Evolutionary conservation across 2,113 vertebrate species (phyloP).

Genomic region (Sinocyclocheilus anshuiensis): DNA sequence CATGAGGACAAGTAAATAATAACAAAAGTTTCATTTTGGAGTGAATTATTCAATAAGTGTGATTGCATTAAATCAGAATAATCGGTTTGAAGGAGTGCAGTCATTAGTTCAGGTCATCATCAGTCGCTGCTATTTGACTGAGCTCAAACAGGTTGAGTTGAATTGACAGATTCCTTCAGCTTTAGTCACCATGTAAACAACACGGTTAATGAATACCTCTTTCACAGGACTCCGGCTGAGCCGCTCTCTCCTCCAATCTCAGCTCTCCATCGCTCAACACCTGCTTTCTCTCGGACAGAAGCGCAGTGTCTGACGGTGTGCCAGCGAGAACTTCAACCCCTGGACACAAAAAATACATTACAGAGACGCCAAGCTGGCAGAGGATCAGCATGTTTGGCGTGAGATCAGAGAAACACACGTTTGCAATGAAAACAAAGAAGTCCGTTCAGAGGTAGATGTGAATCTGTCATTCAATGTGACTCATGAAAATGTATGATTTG

Average conservation of each 20-base stretch:
- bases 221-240: conserved; percentile 56
- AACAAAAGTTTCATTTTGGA: not conserved
- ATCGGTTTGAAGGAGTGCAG: not conserved
- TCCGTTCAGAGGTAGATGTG: not conserved
- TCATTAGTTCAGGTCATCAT: conserved; percentile 13
- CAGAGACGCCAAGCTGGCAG: not conserved
- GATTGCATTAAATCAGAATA: not conserved
- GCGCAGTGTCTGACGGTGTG: not conserved
- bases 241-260: not conserved
- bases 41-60: not conserved
- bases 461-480: not conserved
- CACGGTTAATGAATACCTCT: conserved; percentile 65
- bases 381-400: not conserved
- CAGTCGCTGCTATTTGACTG: not conserved
- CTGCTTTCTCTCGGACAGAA: not conserved
- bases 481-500: not conserved
- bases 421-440: not conserved
- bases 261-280: conserved; percentile 22
- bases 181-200: conserved; percentile 57
- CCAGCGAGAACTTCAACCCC: not conserved
- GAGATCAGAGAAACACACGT: not conserved
- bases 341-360: not conserved
- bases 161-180: conserved; percentile 40
- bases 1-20: not conserved
- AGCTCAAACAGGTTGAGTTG: not conserved